Percentiles rank a stretch among this genome's conserved stretches.
Conservation (phyloP, 2,888 invertebrate species). For the Scaptomyza cyrtandrae region DNA sequence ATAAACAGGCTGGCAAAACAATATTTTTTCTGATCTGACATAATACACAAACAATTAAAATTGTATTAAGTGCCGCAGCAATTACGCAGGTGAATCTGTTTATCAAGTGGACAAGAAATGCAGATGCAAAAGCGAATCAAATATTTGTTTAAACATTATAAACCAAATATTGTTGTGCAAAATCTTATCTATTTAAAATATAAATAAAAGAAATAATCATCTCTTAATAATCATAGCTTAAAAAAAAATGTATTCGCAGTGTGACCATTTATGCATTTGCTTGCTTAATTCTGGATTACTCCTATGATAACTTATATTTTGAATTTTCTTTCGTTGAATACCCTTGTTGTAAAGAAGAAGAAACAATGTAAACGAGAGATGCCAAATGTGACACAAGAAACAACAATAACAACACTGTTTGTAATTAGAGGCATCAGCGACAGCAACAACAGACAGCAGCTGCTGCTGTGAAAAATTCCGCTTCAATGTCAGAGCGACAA, state of each 20-base stretch:
- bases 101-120: background rate
- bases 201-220: constrained; percentile 19
- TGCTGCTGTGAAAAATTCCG: constrained; percentile 50
- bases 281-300: no score
- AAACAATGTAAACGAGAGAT: constrained; percentile 58
- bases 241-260: background rate
- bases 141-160: constrained; percentile 9
- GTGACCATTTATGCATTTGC: background rate
- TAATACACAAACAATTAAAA: constrained; percentile 1
- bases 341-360: constrained; percentile 25
- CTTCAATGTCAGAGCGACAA: constrained; percentile 74
- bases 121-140: constrained; percentile 1
- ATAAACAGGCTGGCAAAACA: constrained; percentile 24
- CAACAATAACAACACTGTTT: constrained; percentile 54
- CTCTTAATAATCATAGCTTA: background rate
- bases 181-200: constrained; percentile 7
- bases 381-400: constrained; percentile 77
- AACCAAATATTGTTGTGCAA: constrained; percentile 18
- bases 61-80: constrained; percentile 6
- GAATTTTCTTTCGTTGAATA: constrained; percentile 19
- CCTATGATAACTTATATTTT: background rate
- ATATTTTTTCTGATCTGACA: background rate
- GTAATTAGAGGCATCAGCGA: constrained; percentile 70
- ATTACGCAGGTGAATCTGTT: constrained; percentile 26
- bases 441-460: constrained; percentile 23